Base-by-base conservation (phyloP, 2,113 vertebrate species). In the Trematomus loennbergii region DNA sequence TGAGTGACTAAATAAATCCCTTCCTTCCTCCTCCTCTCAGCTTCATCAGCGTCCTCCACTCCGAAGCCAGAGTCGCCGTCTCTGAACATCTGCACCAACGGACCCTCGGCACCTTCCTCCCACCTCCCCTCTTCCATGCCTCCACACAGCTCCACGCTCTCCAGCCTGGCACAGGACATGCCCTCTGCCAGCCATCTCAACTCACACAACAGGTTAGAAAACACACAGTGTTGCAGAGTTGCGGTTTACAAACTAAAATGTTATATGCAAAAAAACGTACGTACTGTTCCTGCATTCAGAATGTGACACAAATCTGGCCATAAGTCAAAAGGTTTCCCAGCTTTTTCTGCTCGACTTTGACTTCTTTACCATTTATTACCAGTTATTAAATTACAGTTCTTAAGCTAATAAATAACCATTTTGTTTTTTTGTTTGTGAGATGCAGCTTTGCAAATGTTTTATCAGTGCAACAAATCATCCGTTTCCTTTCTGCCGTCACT, bases 61-160 rank as follows among this genome's bases (percentile, higher is more conserved):
- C 93, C 96, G 54, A 98, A 97, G 94, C 94, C 95, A 77, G 97
- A 97, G 70, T 95, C 96, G 40, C 92, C 95, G 40, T 94, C 96
- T 87, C 89, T 97, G 84, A 92, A 94, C 88, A 95, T 89, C 78
- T 92, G 80, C 17, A 89, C 93, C 87, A 94, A 89, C 49, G 87
- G 92, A 45, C 91, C 90, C 66, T 91, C 96, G 6, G 93, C 94
- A 46, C 84, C 95, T 1, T 87, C 95, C 58, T 94, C 95, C 0
- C 95, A 96, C 90, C 92, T 97, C 49, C 93, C 96, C 59, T 63
- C 92, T 76, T 90, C 95, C 8, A 82, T 94, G 48, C 91, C 97
- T 0, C 93, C 96, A 76, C 97, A 97, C 15, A 89, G 86, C 20
- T 92, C 96, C 74, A 1, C 90, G 0, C 91, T 97, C 84, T 90